Evolutionary conservation across 2,888 invertebrate genomes (phyloP), one percentile per base, ranked within the genome.

Genomic region (Alitta virens): DNA sequence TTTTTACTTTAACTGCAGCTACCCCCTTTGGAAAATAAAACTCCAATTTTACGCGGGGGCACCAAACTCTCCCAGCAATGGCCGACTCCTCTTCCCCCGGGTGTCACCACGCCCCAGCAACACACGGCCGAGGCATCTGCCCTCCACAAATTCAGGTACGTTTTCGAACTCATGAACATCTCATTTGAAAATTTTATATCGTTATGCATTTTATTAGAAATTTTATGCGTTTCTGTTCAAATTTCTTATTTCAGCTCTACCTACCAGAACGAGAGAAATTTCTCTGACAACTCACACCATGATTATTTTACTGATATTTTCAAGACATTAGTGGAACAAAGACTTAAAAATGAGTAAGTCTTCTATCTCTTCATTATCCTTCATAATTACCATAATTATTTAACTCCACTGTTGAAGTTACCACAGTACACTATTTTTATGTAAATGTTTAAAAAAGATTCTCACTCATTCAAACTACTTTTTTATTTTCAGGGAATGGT

Each of bases 211-310:
- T n/a, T n/a, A n/a, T n/a, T n/a, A n/a, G n/a, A n/a, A n/a, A n/a
- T n/a, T n/a, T n/a, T n/a, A n/a, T n/a, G n/a, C n/a, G n/a, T n/a
- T n/a, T n/a, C n/a, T n/a, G n/a, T n/a, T n/a, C n/a, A n/a, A n/a
- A n/a, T 24, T 51, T 38, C 23, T 18, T 58, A 38, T 71, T 71
- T 26, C 71, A 78, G 79, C 57, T 65, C 72, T 33, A 73, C 70
- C 50, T 78, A 77, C 69, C 74, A 77, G 69, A 72, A 67, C 53
- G 75, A 75, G 61, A 70, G 79, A 38, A 72, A 74, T 61, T 79
- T 78, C 61, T 73, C 71, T 52, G 63, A 64, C 25, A 75, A 74
- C 61, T 55, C 66, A 2, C 67, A 74, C 23, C 72, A 73, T 60
- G 64, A 72, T 27, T 65, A 66, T 38, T 78, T 78, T 63, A 61